phyloP scores from a whole-genome alignment of 1,140 invertebrate genomes.

The Polypedilum pembai region DNA sequence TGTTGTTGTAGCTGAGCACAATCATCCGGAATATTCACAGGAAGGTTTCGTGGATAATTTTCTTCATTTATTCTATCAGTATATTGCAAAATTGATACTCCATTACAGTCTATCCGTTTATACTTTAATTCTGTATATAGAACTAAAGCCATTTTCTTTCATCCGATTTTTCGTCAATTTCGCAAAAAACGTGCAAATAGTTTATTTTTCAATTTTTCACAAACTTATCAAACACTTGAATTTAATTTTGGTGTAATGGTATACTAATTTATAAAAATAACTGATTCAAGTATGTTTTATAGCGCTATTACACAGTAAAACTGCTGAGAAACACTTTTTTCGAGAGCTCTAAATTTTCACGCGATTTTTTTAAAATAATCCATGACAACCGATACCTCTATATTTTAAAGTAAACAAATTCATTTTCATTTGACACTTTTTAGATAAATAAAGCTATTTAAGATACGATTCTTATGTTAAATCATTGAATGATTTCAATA shows the following conservation, averaged over 20 bases:
- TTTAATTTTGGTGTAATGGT: no score
- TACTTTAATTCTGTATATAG: conserved; percentile 21
- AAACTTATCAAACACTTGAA: no score
- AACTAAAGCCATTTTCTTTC: background rate
- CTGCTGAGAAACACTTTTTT: no score
- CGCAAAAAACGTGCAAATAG: conserved; percentile 1
- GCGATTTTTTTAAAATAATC: background rate
- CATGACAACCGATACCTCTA: background rate
- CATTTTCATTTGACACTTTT: no score
- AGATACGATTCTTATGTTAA: no score
- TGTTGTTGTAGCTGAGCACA: no score
- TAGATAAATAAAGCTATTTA: no score
- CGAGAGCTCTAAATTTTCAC: background rate
- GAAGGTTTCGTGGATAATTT: background rate
- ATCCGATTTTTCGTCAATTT: background rate
- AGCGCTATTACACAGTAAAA: no score
- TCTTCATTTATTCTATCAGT: conserved; percentile 11
- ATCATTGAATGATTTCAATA: background rate
- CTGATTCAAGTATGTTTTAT: no score
- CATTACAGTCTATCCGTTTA: background rate
- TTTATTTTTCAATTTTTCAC: no score
- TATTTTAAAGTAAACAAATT: background rate
- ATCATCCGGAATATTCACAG: background rate
- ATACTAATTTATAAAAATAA: no score
- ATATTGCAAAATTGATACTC: background rate